phyloP scores from a whole-genome alignment of 2,797 vertebrate genomes.

The Eremophila alpestris region DNA sequence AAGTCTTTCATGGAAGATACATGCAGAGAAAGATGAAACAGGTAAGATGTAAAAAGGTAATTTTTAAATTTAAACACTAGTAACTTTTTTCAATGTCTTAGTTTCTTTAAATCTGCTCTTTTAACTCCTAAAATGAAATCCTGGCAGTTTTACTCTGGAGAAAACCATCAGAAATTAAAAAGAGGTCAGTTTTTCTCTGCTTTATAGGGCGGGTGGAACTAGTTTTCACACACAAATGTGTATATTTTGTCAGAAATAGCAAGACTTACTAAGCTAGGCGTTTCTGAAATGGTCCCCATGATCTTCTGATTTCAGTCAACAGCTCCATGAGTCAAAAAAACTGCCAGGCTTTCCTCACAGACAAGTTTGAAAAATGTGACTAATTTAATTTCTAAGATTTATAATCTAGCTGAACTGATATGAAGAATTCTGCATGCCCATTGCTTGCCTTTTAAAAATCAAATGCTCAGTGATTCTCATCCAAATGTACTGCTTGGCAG shows the following conservation, averaged over 20 bases:
- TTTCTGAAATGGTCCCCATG: not conserved
- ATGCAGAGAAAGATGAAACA: not conserved
- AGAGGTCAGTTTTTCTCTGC: not conserved
- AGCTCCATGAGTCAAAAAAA: not conserved
- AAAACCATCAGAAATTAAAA: not conserved
- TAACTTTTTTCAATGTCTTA: not conserved
- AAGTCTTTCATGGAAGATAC: not conserved
- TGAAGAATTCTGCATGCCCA: not conserved
- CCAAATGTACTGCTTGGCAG: not conserved
- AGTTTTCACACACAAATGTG: not conserved
- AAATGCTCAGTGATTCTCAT: not conserved
- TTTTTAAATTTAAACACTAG: not conserved
- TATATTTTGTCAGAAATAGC: not conserved
- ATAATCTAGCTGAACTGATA: not conserved
- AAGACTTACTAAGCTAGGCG: not conserved
- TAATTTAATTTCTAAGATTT: not conserved
- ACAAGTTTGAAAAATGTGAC: not conserved
- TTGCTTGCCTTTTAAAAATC: not conserved
- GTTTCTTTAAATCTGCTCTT: not conserved
- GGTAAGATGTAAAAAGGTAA: not conserved
- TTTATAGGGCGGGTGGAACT: not conserved
- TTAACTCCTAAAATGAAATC: not conserved
- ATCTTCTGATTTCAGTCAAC: not conserved
- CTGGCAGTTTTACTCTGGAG: not conserved
- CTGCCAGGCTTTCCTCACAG: not conserved